Evolutionary conservation across 2,113 vertebrate genomes (phyloP).

Genomic region (Lutjanus erythropterus): DNA sequence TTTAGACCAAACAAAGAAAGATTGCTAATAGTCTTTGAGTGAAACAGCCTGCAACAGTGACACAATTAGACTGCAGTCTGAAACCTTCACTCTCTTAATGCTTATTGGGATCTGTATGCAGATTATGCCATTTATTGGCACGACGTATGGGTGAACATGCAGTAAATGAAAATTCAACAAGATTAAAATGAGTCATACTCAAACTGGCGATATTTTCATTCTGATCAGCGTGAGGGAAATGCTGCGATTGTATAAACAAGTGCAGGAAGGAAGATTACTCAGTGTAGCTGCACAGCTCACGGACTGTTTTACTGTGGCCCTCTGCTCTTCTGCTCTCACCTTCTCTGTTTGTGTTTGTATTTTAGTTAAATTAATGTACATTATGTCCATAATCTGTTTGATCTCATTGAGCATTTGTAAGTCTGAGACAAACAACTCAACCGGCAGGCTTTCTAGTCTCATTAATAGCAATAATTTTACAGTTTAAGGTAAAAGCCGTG

Average conservation of each 20-base stretch:
- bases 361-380: too few relatives aligned
- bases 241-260: conserved; percentile 15
- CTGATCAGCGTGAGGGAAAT: not conserved
- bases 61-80: conserved; percentile 33
- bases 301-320: too few relatives aligned
- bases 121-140: conserved; percentile 12
- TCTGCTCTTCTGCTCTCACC: too few relatives aligned
- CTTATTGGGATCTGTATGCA: conserved; percentile 11
- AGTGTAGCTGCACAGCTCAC: too few relatives aligned
- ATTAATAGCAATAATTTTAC: too few relatives aligned
- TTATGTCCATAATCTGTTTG: too few relatives aligned
- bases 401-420: too few relatives aligned
- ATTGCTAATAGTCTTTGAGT: conserved; percentile 35
- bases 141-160: not conserved
- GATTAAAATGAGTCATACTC: conserved; percentile 17
- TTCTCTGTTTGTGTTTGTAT: too few relatives aligned
- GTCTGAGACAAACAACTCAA: too few relatives aligned
- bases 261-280: conserved; percentile 20
- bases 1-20: conserved; percentile 28
- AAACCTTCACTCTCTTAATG: not conserved
- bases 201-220: conserved; percentile 20
- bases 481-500: too few relatives aligned
- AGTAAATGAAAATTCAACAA: conserved; percentile 27
- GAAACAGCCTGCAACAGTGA: conserved; percentile 35
- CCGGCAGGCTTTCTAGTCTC: too few relatives aligned